A percentile compares a stretch with the other conserved stretches of the same genome.
phyloP scores from a whole-genome alignment of 2,113 vertebrate species.

The Oryzias woworae region DNA sequence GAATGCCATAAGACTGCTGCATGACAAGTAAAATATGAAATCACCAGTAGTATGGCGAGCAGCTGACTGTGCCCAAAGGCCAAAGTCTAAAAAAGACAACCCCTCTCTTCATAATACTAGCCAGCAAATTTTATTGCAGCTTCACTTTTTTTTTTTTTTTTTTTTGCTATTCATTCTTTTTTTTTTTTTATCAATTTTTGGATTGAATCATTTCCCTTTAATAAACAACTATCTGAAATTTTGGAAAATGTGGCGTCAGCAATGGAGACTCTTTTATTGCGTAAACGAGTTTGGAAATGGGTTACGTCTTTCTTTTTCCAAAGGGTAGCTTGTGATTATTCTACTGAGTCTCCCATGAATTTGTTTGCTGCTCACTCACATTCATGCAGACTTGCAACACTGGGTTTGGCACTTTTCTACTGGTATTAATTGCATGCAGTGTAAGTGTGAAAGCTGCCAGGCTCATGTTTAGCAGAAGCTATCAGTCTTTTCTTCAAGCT shows the following conservation, averaged over 20 bases:
- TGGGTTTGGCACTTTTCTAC: slow-evolving; percentile 19
- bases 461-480: too few relatives aligned
- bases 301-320: neutral
- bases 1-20: neutral
- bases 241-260: slow-evolving; percentile 14
- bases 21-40: slow-evolving; percentile 1
- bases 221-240: neutral
- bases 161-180: neutral
- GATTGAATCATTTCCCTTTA: too few relatives aligned
- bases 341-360: too few relatives aligned
- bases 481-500: too few relatives aligned
- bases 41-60: neutral
- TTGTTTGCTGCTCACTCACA: neutral
- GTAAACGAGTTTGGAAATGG: neutral
- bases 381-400: neutral
- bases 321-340: neutral
- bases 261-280: slow-evolving; percentile 1
- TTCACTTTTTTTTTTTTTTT: neutral
- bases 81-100: neutral
- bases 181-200: neutral
- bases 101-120: too few relatives aligned
- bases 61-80: neutral
- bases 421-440: slow-evolving; percentile 22
- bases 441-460: slow-evolving; percentile 1
- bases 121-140: too few relatives aligned